A percentile compares a stretch with the other conserved stretches of the same genome.
Evolutionary conservation across 2,113 vertebrate species (phyloP).

Genomic region (Budorcas taxicolor): DNA sequence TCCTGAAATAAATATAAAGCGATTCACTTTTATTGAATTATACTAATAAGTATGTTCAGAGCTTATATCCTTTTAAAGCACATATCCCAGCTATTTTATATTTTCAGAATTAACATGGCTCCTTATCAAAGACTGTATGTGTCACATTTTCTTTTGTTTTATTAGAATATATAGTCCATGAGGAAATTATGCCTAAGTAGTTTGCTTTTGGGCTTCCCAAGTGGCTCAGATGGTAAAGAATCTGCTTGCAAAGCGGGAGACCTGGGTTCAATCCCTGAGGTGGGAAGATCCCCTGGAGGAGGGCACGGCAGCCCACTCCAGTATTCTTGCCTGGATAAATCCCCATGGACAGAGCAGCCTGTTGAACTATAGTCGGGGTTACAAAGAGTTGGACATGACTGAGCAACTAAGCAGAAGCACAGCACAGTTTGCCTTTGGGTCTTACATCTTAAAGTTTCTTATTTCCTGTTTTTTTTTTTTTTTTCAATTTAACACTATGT

Average conservation of each 20-base stretch:
- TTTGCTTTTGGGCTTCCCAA: not conserved
- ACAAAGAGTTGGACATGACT: not conserved
- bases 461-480: not conserved
- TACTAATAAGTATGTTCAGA: not conserved
- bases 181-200: not conserved
- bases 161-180: not conserved
- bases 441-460: not conserved
- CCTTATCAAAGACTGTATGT: not conserved
- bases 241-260: not conserved
- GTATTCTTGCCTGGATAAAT: not conserved
- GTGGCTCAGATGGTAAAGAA: not conserved
- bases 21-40: not conserved
- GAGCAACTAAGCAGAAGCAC: not conserved
- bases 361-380: not conserved
- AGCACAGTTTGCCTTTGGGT: not conserved
- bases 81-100: not conserved
- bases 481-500: not conserved
- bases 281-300: not conserved
- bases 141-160: not conserved
- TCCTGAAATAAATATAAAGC: not conserved
- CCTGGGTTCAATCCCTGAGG: not conserved
- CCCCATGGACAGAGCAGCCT: not conserved
- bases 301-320: rapidly evolving
- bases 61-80: not conserved
- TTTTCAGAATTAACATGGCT: not conserved